Conservation (phyloP, 2,888 invertebrate genomes). For the Scaptomyza cyrtandrae region DNA sequence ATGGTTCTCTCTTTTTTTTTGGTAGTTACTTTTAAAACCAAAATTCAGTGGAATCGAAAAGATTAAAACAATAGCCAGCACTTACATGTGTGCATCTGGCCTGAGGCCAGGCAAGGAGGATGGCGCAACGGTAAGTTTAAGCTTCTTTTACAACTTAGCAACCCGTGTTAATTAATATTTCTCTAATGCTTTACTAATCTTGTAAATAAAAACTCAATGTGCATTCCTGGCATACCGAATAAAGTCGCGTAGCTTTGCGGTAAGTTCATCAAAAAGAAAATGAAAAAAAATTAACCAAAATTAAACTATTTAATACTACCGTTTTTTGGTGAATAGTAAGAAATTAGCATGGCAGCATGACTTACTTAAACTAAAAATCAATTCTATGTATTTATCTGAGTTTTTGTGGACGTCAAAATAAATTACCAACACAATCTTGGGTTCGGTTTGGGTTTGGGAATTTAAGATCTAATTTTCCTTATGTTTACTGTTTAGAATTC, state of each 20-base stretch:
- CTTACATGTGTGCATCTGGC: conserved; percentile 99
- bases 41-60: conserved; percentile 98
- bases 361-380: background rate
- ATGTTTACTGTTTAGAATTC: too few species aligned
- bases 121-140: conserved; percentile 86
- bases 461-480: too few species aligned
- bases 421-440: too few species aligned
- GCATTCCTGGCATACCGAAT: conserved; percentile 42
- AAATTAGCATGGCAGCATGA: background rate
- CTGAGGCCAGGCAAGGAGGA: conserved; percentile 94
- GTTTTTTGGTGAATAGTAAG: background rate
- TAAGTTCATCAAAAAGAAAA: conserved; percentile 61
- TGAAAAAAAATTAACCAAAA: background rate
- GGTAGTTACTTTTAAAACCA: conserved; percentile 92
- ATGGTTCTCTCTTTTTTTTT: background rate
- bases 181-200: conserved; percentile 63
- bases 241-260: conserved; percentile 81
- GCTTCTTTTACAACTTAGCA: background rate
- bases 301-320: background rate
- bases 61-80: conserved; percentile 99
- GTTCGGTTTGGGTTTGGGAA: too few species aligned
- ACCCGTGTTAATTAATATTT: conserved; percentile 46
- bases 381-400: too few species aligned
- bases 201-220: conserved; percentile 63
- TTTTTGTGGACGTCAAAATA: too few species aligned